Percentiles rank a stretch among this genome's conserved stretches.
Conservation (phyloP, 2,797 vertebrate species). For the Malurus leucopterus region DNA sequence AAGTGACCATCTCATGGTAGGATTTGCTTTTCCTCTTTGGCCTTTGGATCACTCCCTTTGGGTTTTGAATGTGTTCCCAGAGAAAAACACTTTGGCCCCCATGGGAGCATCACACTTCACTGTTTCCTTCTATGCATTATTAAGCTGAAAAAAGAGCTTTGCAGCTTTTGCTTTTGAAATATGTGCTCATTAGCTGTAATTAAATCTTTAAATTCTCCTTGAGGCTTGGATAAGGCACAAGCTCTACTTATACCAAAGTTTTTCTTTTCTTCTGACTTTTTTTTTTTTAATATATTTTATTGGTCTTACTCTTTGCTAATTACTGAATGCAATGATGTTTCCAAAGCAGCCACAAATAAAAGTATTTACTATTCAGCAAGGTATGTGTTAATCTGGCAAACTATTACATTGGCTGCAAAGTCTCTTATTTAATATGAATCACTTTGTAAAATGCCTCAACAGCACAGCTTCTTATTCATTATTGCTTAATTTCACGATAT, state of each 20-base stretch:
- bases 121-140: conserved; percentile 24
- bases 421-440: conserved; percentile 58
- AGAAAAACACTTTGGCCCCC: neutral
- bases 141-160: conserved; percentile 37
- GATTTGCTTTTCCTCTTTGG: neutral
- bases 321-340: conserved; percentile 17
- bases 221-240: conserved; percentile 44
- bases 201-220: conserved; percentile 64
- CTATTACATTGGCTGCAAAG: conserved; percentile 11
- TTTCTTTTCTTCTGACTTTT: neutral
- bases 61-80: conserved; percentile 1
- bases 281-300: neutral
- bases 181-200: conserved; percentile 55
- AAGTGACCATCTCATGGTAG: neutral
- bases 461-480: conserved; percentile 58
- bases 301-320: conserved; percentile 21
- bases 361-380: conserved; percentile 32
- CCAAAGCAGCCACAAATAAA: conserved; percentile 28
- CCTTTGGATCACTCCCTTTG: neutral
- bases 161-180: conserved; percentile 41
- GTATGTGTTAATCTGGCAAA: conserved; percentile 56
- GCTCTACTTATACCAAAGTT: neutral
- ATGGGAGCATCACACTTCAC: neutral
- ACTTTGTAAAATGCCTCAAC: conserved; percentile 8
- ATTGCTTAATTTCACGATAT: conserved; percentile 48